phyloP scores from a whole-genome alignment of 2,888 invertebrate genomes.

The Liopterus haemorrhoidalis region DNA sequence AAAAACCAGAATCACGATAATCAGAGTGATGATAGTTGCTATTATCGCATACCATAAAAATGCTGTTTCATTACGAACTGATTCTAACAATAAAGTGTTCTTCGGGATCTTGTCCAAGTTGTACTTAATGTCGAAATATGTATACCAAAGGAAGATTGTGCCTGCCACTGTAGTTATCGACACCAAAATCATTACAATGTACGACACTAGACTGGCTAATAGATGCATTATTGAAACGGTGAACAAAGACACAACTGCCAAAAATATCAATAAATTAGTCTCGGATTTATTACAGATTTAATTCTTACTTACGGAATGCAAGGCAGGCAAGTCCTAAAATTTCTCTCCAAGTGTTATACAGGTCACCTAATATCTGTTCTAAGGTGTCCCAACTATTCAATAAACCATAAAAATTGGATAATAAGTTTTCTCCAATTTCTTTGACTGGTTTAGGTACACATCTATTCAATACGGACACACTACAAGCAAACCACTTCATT shows the following conservation, averaged over 20 bases:
- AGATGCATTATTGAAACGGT: conserved; percentile 80
- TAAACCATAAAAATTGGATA: conserved; percentile 69
- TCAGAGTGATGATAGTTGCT: conserved; percentile 79
- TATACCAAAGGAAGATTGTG: conserved; percentile 81
- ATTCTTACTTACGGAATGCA: conserved; percentile 64
- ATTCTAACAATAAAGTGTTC: conserved; percentile 60
- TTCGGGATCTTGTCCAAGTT: conserved; percentile 53
- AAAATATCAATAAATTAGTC: conserved; percentile 15
- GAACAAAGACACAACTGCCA: conserved; percentile 70
- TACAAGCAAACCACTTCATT: conserved; percentile 38
- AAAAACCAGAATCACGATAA: conserved; percentile 66
- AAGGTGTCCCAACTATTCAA: conserved; percentile 84
- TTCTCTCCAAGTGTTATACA: conserved; percentile 82
- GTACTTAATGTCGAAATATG: conserved; percentile 69
- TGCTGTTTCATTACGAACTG: conserved; percentile 77
- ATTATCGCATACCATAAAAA: conserved; percentile 79
- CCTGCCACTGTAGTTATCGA: conserved; percentile 70
- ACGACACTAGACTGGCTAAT: conserved; percentile 76
- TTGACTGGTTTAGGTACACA: conserved; percentile 75
- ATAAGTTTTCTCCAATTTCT: conserved; percentile 57
- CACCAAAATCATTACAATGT: conserved; percentile 79
- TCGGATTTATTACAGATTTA: conserved; percentile 8
- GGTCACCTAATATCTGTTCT: conserved; percentile 81
- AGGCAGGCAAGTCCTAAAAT: conserved; percentile 74
- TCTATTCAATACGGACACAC: conserved; percentile 74